Percentiles rank a stretch among this genome's conserved stretches.
phyloP scores from a whole-genome alignment of 2,113 vertebrate species.

The Fulica atra region DNA sequence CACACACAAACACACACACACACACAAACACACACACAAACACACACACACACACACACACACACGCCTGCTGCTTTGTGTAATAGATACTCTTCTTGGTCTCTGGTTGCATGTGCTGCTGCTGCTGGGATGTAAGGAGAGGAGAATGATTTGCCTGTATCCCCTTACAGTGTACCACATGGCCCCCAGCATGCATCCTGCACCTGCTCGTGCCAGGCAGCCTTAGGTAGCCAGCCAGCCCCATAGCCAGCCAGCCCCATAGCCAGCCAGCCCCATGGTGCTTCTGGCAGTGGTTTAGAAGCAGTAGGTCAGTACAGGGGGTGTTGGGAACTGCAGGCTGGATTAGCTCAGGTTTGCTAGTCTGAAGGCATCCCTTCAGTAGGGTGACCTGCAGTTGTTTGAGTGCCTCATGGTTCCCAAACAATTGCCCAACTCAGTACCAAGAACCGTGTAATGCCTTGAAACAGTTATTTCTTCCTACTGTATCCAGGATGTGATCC shows the following conservation, averaged over 20 bases:
- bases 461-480: slow-evolving; percentile 9
- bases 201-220: background rate
- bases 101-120: fast-evolving
- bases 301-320: background rate
- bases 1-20: too few species aligned
- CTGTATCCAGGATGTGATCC: background rate
- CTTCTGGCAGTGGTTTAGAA: background rate
- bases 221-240: background rate
- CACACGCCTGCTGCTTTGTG: too few species aligned
- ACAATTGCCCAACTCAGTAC: background rate
- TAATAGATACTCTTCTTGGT: background rate
- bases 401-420: background rate
- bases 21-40: too few species aligned
- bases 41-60: too few species aligned
- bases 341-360: background rate
- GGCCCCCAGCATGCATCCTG: background rate
- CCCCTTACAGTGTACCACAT: background rate
- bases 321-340: background rate
- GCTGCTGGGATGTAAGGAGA: background rate
- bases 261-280: background rate
- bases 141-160: background rate
- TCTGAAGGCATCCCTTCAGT: background rate
- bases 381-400: background rate
- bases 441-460: background rate
- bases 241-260: too few species aligned